Base-by-base conservation (phyloP, 2,888 invertebrate genomes). In the Drosophila dives region DNA sequence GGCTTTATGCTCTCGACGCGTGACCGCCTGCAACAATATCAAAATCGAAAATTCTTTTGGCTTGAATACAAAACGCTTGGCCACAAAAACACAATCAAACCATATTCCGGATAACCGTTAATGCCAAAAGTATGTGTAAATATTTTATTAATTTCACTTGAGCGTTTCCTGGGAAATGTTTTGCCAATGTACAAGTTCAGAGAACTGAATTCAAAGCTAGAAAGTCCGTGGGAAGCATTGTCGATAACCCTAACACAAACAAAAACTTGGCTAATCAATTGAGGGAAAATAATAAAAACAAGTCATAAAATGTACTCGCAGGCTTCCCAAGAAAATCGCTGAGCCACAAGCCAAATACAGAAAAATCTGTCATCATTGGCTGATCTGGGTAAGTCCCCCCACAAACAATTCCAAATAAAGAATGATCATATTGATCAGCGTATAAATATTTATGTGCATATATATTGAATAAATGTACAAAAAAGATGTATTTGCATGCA, bases 91-190 rank as follows among this genome's bases (percentile, higher is more conserved):
- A 72, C 48, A 56, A n/a, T 20, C 70, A 67, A 72, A 67, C 62
- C 63, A 58, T 34, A 40, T 48, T 15, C 45, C 51, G 29, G 51
- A 70, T 75, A 62, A 60, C 36, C 48, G 51, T 74, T 77, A 74
- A 55, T 67, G 69, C 40, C 20, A 15, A 70, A 69, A 86, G 65
- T 75, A 80, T 89, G 36, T 81, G 71, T 84, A 89, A 87, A 89
- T 89, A 89, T 89, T 83, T 76, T 70, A 23, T 55, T 8, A 26
- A 69, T 60, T 72, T 89, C 83, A 81, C 34, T 72, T 55, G 45
- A 64, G 63, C 88, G 73, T 75, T 89, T 87, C 68, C 70, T 55
- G 68, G 32, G 73, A 85, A 85, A 82, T 89, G 84, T 87, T 85
- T 85, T 78, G 38, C 50, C 61, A 33, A 56, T 63, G 66, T 56